Evolutionary conservation across 2,888 invertebrate species (phyloP).

Genomic region (Sipha maydis): DNA sequence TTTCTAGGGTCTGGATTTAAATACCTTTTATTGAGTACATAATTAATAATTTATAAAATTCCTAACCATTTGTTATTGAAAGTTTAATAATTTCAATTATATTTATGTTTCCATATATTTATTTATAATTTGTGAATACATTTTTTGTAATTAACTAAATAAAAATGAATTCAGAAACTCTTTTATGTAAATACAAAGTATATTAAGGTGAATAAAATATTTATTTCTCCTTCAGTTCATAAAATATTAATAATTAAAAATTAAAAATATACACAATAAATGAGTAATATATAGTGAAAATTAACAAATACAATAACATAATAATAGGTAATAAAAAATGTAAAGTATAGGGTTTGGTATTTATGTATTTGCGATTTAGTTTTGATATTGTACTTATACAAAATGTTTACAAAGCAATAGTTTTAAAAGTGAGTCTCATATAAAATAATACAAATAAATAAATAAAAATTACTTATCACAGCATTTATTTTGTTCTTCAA

Average conservation of each 20-base stretch:
- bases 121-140: too few relatives aligned
- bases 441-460: constrained; percentile 1
- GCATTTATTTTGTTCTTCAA: constrained; percentile 28
- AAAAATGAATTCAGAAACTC: too few relatives aligned
- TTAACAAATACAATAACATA: background rate
- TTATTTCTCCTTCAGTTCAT: background rate
- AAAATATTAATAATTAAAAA: background rate
- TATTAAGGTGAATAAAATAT: constrained; percentile 1
- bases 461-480: constrained; percentile 41
- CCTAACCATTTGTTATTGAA: too few relatives aligned
- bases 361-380: background rate
- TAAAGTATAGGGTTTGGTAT: background rate
- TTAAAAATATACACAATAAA: background rate
- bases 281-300: background rate
- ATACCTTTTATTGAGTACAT: too few relatives aligned
- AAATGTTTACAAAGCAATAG: background rate
- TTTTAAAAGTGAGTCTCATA: background rate
- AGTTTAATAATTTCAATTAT: too few relatives aligned
- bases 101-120: too few relatives aligned
- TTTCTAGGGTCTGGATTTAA: too few relatives aligned
- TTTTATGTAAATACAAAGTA: background rate
- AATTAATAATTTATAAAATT: too few relatives aligned
- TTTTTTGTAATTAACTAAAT: too few relatives aligned
- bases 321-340: background rate
- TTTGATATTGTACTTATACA: background rate